These are phyloP conservation scores for Andrena chrysosceles DNA, from an alignment of 2,888 invertebrate species.

Conservation along the genomic window DNA sequence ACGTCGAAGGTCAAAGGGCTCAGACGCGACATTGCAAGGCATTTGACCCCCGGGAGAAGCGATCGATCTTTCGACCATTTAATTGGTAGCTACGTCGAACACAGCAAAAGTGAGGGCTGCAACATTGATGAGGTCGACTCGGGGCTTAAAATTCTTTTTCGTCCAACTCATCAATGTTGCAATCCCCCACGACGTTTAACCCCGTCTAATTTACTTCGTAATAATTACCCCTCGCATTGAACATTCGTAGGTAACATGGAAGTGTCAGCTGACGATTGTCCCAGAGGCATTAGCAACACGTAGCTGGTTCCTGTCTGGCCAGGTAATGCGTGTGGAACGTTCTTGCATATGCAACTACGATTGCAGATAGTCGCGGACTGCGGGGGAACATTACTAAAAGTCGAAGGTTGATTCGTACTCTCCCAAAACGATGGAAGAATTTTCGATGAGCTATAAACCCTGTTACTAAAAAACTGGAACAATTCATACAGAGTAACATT, in stretches of 20 bases:
- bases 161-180: slow-evolving; percentile 47
- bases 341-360: slow-evolving; percentile 21
- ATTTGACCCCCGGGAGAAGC: slow-evolving; percentile 25
- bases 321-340: slow-evolving; percentile 11
- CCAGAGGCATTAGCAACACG: slow-evolving; percentile 67
- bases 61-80: slow-evolving; percentile 67
- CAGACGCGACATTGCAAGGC: slow-evolving; percentile 7
- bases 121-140: slow-evolving; percentile 67
- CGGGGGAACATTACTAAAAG: slow-evolving; percentile 36
- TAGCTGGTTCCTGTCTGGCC: slow-evolving; percentile 22
- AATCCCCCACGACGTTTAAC: slow-evolving; percentile 13
- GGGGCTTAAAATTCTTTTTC: slow-evolving; percentile 37
- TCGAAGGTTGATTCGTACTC: slow-evolving; percentile 23
- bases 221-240: slow-evolving; percentile 72
- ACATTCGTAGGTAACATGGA: slow-evolving; percentile 70
- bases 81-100: slow-evolving; percentile 54
- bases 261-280: slow-evolving; percentile 73
- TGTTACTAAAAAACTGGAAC: too few species aligned
- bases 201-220: slow-evolving; percentile 71
- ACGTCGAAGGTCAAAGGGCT: slow-evolving; percentile 48
- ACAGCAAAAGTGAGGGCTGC: slow-evolving; percentile 37
- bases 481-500: neutral
- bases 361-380: slow-evolving; percentile 16
- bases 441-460: neutral
- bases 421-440: slow-evolving; percentile 17